Evolutionary conservation across 1,140 invertebrate genomes (phyloP).

Genomic region (Riptortus pedestris): DNA sequence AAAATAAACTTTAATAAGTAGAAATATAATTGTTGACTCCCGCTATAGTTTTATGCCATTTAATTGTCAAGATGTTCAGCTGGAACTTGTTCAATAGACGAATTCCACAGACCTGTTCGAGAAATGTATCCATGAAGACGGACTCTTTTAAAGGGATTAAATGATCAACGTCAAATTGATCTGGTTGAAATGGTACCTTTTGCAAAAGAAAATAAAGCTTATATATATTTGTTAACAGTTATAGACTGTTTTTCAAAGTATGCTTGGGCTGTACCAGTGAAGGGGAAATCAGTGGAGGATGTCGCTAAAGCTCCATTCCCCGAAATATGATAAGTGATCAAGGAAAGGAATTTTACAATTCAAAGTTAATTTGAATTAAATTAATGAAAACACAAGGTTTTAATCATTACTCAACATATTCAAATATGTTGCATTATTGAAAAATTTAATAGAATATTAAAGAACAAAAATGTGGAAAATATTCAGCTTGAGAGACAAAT

Average conservation of each 20-base stretch:
- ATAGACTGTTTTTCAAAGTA: constrained; percentile 36
- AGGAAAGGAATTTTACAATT: no score
- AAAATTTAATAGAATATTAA: no score
- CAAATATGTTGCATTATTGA: no score
- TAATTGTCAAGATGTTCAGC: no score
- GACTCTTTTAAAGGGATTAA: constrained; percentile 23
- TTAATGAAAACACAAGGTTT: no score
- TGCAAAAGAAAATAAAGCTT: constrained; percentile 25
- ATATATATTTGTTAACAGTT: constrained; percentile 20
- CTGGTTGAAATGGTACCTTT: constrained; percentile 34
- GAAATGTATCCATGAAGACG: constrained; percentile 26
- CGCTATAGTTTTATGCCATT: no score
- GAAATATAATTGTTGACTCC: no score
- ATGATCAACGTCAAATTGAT: constrained; percentile 29
- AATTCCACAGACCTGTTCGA: constrained; percentile 29
- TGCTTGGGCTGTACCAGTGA: constrained; percentile 33
- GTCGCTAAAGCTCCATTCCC: neutral
- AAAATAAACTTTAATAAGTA: no score
- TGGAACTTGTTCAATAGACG: no score
- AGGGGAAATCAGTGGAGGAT: constrained; percentile 31
- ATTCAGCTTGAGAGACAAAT: constrained; percentile 35
- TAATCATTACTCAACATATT: no score
- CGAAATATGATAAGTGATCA: constrained; percentile 34
- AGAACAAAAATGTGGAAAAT: constrained; percentile 35
- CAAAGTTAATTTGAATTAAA: no score